phyloP scores from a whole-genome alignment of 2,797 vertebrate genomes.

The Furcifer pardalis region DNA sequence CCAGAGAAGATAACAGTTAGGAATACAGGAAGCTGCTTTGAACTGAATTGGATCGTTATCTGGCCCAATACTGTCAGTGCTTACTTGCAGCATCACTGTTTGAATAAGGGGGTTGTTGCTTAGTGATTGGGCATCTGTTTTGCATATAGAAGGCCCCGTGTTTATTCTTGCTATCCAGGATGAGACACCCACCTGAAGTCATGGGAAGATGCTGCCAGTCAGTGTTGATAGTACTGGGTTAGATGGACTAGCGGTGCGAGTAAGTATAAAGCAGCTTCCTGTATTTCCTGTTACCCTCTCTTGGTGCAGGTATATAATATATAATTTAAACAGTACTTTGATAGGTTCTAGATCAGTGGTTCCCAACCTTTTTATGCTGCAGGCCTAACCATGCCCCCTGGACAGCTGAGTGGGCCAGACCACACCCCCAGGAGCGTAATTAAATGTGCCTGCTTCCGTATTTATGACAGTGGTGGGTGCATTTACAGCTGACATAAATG shows the following conservation, averaged over 20 bases:
- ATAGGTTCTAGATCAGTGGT: neutral
- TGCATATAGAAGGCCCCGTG: neutral
- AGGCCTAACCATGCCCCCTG: no score
- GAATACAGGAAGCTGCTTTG: no score
- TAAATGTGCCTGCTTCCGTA: no score
- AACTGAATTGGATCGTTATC: no score
- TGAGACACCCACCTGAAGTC: neutral
- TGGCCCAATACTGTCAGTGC: no score
- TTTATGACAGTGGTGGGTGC: no score
- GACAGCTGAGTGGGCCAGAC: no score
- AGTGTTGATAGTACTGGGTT: neutral
- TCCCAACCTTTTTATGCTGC: no score
- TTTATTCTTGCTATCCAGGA: neutral
- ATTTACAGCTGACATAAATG: no score
- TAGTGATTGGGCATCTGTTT: neutral
- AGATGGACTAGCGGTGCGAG: neutral
- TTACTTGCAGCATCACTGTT: neutral
- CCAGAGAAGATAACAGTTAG: no score
- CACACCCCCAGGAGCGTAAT: no score
- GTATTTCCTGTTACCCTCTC: slow-evolving; percentile 3
- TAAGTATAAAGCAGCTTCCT: neutral
- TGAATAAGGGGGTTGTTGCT: neutral
- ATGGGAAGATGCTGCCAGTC: neutral
- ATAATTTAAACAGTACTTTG: slow-evolving; percentile 34
- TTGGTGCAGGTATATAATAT: slow-evolving; percentile 21